Conservation (phyloP, 2,888 invertebrate genomes). For the Therioaphis trifolii region DNA sequence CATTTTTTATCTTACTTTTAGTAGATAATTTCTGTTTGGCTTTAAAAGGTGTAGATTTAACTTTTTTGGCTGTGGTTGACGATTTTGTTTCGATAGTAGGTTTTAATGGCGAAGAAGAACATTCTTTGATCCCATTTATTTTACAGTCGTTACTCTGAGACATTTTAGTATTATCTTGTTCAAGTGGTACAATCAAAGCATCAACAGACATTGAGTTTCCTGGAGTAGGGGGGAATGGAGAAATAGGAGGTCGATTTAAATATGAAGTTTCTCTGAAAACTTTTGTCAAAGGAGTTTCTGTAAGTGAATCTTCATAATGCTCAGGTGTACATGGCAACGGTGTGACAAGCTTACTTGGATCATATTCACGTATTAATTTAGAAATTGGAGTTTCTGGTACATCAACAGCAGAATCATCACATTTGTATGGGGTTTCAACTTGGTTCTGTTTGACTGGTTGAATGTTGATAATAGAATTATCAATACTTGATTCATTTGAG, state of each 20-base stretch:
- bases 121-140: conserved; percentile 17
- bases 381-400: conserved; percentile 56
- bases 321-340: conserved; percentile 42
- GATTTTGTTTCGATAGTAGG: background rate
- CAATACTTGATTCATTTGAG: conserved; percentile 8
- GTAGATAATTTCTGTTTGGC: background rate
- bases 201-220: conserved; percentile 54
- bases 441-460: conserved; percentile 7
- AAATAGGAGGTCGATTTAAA: conserved; percentile 54
- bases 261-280: conserved; percentile 52
- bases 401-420: conserved; percentile 55
- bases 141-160: background rate
- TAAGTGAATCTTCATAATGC: conserved; percentile 46
- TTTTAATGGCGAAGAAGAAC: too few species aligned
- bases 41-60: background rate
- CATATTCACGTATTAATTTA: conserved; percentile 47
- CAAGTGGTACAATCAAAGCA: conserved; percentile 22
- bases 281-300: conserved; percentile 50
- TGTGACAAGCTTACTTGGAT: conserved; percentile 45
- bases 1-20: conserved; percentile 24
- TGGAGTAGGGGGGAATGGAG: conserved; percentile 56
- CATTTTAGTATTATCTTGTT: background rate
- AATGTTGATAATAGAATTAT: background rate
- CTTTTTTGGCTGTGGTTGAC: conserved; percentile 4
- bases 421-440: conserved; percentile 48